Conservation (phyloP, 2,113 vertebrate species). For the Bos indicus region DNA sequence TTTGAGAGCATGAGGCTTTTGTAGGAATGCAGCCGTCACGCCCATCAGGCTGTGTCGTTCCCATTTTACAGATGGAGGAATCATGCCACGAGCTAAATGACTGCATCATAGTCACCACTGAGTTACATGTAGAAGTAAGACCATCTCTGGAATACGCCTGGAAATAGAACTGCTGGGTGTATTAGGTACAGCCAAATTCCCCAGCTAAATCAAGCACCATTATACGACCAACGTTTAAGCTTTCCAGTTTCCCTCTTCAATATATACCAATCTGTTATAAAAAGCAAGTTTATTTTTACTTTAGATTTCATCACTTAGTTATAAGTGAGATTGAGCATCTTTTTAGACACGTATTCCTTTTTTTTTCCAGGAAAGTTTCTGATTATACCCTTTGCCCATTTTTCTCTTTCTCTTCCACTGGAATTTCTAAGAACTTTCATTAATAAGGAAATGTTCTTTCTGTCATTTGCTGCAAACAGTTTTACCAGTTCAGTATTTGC, state of each 20-base stretch:
- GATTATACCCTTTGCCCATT: neutral
- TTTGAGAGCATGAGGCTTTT: neutral
- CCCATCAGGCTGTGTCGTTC: too few species aligned
- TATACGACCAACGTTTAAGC: neutral
- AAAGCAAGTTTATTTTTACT: neutral
- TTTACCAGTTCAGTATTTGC: neutral
- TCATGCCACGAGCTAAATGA: fast-evolving
- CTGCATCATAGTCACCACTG: too few species aligned
- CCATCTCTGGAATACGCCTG: neutral
- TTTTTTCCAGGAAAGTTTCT: neutral
- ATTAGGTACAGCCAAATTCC: neutral
- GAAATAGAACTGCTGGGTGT: neutral
- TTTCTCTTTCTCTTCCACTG: neutral
- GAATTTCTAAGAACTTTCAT: neutral
- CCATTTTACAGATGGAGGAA: neutral
- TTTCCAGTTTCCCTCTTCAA: neutral
- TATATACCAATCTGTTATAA: neutral
- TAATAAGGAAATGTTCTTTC: neutral
- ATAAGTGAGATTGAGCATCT: neutral
- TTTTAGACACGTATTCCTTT: neutral
- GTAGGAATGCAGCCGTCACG: neutral
- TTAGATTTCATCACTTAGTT: neutral
- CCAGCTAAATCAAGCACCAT: neutral
- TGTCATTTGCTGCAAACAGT: neutral
- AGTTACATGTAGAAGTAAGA: neutral